Conservation (phyloP, 2,888 invertebrate genomes). For the Malthinus flaveolus region DNA sequence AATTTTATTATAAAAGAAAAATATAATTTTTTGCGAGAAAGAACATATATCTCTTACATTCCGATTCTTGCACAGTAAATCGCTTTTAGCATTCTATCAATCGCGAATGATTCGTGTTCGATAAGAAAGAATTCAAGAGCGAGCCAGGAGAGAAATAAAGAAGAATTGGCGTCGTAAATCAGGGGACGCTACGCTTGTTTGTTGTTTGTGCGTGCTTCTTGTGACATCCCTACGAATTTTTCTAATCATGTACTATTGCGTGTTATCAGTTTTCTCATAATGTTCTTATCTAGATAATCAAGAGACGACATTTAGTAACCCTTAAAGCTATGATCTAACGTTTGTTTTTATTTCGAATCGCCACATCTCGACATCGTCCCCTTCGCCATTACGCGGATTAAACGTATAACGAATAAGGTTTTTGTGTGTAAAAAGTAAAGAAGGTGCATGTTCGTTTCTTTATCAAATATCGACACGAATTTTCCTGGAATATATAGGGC, state of each 20-base stretch:
- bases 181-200: slow-evolving; percentile 46
- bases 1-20: slow-evolving; percentile 1
- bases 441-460: slow-evolving; percentile 35
- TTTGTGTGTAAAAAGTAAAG: slow-evolving; percentile 2
- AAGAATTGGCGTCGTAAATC: slow-evolving; percentile 57
- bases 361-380: not conserved
- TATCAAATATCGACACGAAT: slow-evolving; percentile 41
- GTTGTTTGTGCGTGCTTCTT: slow-evolving; percentile 48
- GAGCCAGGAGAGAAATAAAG: slow-evolving; percentile 56
- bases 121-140: slow-evolving; percentile 49
- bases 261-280: slow-evolving; percentile 38
- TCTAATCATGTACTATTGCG: slow-evolving; percentile 48
- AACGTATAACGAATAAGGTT: not conserved
- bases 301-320: slow-evolving; percentile 1
- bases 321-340: slow-evolving; percentile 1
- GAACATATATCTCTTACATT: no score
- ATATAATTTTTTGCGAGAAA: not conserved
- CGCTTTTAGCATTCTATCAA: slow-evolving; percentile 42
- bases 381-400: not conserved
- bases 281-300: slow-evolving; percentile 17
- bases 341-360: no score
- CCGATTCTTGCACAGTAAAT: slow-evolving; percentile 29
- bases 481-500: slow-evolving; percentile 39
- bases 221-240: slow-evolving; percentile 49
- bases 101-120: slow-evolving; percentile 47